These are phyloP conservation scores for Pterostichus niger DNA, from an alignment of 2,888 invertebrate species.

Conservation along the genomic window DNA sequence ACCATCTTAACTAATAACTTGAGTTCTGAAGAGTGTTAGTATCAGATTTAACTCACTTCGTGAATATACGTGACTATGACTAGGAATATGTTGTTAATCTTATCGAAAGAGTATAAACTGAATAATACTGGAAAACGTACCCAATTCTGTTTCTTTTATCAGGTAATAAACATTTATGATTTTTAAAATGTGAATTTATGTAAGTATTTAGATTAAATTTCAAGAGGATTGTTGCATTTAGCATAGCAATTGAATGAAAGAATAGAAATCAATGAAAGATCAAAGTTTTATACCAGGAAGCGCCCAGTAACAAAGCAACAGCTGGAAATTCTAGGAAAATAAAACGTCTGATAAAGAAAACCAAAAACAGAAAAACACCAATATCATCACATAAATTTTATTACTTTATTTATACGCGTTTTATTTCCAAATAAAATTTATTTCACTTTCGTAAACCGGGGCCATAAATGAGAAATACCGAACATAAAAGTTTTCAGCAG, in stretches of 20 bases:
- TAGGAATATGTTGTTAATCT: too few relatives aligned
- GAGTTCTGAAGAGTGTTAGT: too few relatives aligned
- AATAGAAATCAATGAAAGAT: constrained; percentile 17
- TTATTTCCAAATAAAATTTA: constrained; percentile 56
- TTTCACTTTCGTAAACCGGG: constrained; percentile 54
- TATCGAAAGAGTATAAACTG: too few relatives aligned
- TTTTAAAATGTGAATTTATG: too few relatives aligned
- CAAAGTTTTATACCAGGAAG: too few relatives aligned
- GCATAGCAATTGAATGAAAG: not conserved
- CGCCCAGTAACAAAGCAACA: constrained; percentile 9
- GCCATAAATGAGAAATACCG: constrained; percentile 57
- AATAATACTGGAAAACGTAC: too few relatives aligned
- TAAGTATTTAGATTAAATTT: too few relatives aligned
- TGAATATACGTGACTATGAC: too few relatives aligned
- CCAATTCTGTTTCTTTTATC: too few relatives aligned
- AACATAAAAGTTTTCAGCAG: constrained; percentile 38
- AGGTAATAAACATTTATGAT: too few relatives aligned
- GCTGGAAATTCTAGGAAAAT: constrained; percentile 17
- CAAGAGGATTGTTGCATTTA: not conserved
- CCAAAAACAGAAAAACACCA: constrained; percentile 48
- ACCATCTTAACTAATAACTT: too few relatives aligned
- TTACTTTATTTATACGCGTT: constrained; percentile 58
- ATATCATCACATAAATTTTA: constrained; percentile 53
- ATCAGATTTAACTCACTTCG: too few relatives aligned
- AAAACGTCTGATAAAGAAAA: constrained; percentile 24